Conservation (phyloP, 2,888 invertebrate genomes). For the Andricus curvator region DNA sequence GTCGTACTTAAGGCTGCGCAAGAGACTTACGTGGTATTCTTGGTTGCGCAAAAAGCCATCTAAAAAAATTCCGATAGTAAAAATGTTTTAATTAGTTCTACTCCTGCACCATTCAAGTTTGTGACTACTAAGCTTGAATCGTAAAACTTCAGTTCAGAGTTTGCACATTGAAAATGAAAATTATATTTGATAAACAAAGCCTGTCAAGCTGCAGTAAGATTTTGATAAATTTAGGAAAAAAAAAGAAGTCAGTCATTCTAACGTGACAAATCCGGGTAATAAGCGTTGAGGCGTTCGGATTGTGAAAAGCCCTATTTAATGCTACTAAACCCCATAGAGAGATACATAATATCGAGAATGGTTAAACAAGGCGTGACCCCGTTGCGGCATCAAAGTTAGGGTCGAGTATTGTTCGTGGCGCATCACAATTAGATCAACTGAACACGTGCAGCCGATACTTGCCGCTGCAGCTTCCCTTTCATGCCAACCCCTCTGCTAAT, state of each 20-base stretch:
- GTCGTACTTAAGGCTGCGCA: no score
- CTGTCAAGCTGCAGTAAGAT: not conserved
- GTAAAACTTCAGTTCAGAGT: not conserved
- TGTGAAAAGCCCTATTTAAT: conserved; percentile 51
- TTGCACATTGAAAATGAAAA: not conserved
- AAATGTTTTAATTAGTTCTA: no score
- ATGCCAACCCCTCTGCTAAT: conserved; percentile 42
- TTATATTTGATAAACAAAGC: not conserved
- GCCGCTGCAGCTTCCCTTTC: conserved; percentile 53
- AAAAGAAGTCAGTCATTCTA: not conserved
- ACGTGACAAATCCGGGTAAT: conserved; percentile 52
- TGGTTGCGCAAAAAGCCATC: no score
- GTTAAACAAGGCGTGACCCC: conserved; percentile 58
- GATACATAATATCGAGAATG: conserved; percentile 54
- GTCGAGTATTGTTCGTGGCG: conserved; percentile 57
- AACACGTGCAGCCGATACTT: conserved; percentile 62
- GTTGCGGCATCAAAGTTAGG: conserved; percentile 56
- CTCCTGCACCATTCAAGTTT: not conserved
- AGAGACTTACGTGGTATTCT: no score
- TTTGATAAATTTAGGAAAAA: conserved; percentile 1
- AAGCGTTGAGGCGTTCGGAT: conserved; percentile 50
- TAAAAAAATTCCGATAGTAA: no score
- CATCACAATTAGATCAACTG: conserved; percentile 68
- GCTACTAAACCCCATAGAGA: conserved; percentile 52
- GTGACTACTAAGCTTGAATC: not conserved